Conservation (phyloP, 2,888 invertebrate species). For the Cheilosia scutellata region DNA sequence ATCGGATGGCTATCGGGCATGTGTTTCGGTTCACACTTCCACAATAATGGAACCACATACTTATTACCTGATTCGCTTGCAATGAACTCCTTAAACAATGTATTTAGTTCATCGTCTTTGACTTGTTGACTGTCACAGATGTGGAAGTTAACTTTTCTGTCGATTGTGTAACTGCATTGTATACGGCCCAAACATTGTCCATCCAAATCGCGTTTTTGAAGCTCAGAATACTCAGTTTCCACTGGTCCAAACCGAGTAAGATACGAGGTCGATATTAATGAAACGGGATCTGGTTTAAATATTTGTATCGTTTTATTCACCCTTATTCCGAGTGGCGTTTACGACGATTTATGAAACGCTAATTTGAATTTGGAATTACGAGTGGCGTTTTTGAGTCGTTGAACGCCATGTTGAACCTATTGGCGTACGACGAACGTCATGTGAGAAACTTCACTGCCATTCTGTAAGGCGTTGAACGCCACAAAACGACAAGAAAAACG, state of each 20-base stretch:
- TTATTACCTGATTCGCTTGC: conserved; percentile 12
- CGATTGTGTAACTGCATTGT: background rate
- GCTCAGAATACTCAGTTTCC: conserved; percentile 8
- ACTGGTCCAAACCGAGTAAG: conserved; percentile 18
- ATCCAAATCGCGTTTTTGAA: conserved; percentile 10
- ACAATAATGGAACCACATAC: conserved; percentile 16
- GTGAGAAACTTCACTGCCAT: too few relatives aligned
- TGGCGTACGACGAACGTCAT: too few relatives aligned
- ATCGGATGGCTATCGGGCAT: conserved; percentile 26
- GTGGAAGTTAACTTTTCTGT: conserved; percentile 6
- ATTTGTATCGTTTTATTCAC: background rate
- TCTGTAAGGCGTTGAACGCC: too few relatives aligned
- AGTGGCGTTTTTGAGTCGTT: too few relatives aligned
- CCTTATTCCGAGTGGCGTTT: too few relatives aligned
- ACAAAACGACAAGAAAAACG: too few relatives aligned
- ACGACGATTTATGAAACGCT: too few relatives aligned
- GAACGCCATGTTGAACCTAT: too few relatives aligned
- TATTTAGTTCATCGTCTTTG: background rate
- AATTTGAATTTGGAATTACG: too few relatives aligned
- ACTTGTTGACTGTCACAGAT: conserved; percentile 7
- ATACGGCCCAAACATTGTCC: conserved; percentile 1
- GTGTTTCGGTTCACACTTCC: background rate
- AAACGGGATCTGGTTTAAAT: conserved; percentile 14
- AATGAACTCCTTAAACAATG: conserved; percentile 9
- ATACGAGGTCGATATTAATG: conserved; percentile 13